phyloP scores from a whole-genome alignment of 2,888 invertebrate genomes.

The Rhogogaster chlorosoma region DNA sequence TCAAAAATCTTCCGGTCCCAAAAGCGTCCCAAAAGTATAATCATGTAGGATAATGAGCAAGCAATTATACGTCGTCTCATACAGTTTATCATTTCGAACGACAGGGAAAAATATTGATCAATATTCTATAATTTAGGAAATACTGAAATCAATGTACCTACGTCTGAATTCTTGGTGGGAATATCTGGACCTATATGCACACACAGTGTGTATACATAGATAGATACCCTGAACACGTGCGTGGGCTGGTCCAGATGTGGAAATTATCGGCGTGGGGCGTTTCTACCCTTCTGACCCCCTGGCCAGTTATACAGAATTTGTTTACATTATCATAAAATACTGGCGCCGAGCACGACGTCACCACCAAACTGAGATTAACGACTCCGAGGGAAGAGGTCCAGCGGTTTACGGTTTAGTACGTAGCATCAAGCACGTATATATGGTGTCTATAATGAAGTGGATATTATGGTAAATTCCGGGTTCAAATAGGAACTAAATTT shows the following conservation, averaged over 20 bases:
- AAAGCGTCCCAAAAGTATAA: neutral
- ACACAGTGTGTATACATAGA: neutral
- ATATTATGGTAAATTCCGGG: neutral
- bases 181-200: neutral
- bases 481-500: constrained; percentile 11
- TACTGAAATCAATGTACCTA: neutral
- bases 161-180: neutral
- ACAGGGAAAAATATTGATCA: neutral
- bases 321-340: constrained; percentile 42
- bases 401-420: neutral
- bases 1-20: neutral
- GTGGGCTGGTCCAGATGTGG: constrained; percentile 44
- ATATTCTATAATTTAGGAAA: neutral
- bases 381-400: neutral
- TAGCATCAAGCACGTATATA: neutral
- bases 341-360: constrained; percentile 27
- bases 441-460: neutral
- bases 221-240: constrained; percentile 1
- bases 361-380: constrained; percentile 13
- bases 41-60: neutral
- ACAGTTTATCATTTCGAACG: neutral
- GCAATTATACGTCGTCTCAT: neutral
- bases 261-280: constrained; percentile 46
- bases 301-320: constrained; percentile 42
- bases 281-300: constrained; percentile 26